phyloP scores from a whole-genome alignment of 2,113 vertebrate genomes.

The Tupaia chinensis region DNA sequence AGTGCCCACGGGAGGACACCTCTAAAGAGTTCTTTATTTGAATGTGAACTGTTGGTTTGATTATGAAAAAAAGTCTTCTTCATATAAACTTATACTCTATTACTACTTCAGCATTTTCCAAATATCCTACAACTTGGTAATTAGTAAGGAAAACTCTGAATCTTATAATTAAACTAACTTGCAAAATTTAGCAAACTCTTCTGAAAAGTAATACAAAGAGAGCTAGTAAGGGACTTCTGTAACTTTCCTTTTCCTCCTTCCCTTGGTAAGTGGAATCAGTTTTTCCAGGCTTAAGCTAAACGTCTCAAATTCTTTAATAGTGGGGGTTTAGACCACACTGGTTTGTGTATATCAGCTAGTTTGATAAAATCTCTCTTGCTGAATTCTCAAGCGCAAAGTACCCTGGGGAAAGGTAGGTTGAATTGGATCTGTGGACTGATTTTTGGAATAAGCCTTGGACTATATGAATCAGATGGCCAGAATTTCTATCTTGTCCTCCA shows the following conservation, averaged over 20 bases:
- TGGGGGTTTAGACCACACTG: constrained; percentile 51
- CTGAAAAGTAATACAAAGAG: not conserved
- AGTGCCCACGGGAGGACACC: not conserved
- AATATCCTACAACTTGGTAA: not conserved
- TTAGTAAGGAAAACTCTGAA: not conserved
- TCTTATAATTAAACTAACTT: not conserved
- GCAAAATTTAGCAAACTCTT: not conserved
- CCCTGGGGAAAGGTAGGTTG: constrained; percentile 52
- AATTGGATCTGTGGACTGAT: constrained; percentile 1
- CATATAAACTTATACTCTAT: not conserved
- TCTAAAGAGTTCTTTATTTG: constrained; percentile 16
- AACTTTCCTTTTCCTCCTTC: constrained; percentile 56
- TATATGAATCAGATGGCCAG: not conserved
- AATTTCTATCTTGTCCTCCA: not conserved
- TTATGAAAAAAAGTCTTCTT: constrained; percentile 8
- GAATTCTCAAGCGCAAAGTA: constrained; percentile 55
- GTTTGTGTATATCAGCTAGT: constrained; percentile 4
- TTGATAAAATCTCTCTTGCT: constrained; percentile 68
- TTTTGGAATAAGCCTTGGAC: not conserved
- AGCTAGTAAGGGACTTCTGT: not conserved
- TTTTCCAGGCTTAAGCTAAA: constrained; percentile 61
- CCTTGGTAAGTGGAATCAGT: not conserved
- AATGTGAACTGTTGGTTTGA: not conserved
- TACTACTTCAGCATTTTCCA: not conserved
- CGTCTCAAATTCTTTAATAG: constrained; percentile 70